A percentile compares a stretch with the other conserved stretches of the same genome.
Evolutionary conservation across 2,888 invertebrate genomes (phyloP).

Genomic region (Agrochola lychnidis): DNA sequence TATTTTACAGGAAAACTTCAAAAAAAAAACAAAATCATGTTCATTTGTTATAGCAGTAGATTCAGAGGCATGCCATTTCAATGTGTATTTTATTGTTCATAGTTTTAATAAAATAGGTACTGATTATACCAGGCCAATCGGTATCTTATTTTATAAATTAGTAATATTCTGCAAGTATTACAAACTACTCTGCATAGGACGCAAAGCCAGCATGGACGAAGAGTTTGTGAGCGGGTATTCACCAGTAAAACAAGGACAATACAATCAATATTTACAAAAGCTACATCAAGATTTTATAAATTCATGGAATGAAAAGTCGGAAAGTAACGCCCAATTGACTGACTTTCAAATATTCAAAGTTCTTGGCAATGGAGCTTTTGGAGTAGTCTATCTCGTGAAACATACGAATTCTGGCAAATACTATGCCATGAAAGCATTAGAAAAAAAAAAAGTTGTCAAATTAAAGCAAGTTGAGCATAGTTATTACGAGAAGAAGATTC

Average conservation of each 20-base stretch:
- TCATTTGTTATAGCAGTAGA: conserved; percentile 26
- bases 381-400: conserved; percentile 94
- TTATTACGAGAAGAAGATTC: conserved; percentile 96
- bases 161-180: neutral
- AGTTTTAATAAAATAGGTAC: conserved; percentile 1
- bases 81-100: conserved; percentile 4
- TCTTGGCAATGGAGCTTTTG: conserved; percentile 97
- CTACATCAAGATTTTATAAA: conserved; percentile 82
- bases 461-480: conserved; percentile 97
- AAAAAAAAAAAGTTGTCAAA: conserved; percentile 96
- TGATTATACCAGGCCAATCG: neutral
- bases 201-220: conserved; percentile 25
- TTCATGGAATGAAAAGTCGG: conserved; percentile 82
- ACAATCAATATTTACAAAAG: conserved; percentile 79
- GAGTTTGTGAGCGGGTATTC: conserved; percentile 78
- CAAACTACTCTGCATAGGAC: neutral
- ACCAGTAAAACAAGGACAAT: conserved; percentile 81
- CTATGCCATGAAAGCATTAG: conserved; percentile 97
- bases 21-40: conserved; percentile 10
- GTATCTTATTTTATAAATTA: neutral
- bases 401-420: conserved; percentile 91
- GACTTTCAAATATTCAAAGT: conserved; percentile 94
- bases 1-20: conserved; percentile 4
- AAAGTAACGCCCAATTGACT: conserved; percentile 74
- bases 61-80: conserved; percentile 5